Percentiles rank a stretch among this genome's conserved stretches.
These are phyloP conservation scores for Melanocharis versteri DNA, from an alignment of 2,113 vertebrate genomes.

Conservation along the genomic window DNA sequence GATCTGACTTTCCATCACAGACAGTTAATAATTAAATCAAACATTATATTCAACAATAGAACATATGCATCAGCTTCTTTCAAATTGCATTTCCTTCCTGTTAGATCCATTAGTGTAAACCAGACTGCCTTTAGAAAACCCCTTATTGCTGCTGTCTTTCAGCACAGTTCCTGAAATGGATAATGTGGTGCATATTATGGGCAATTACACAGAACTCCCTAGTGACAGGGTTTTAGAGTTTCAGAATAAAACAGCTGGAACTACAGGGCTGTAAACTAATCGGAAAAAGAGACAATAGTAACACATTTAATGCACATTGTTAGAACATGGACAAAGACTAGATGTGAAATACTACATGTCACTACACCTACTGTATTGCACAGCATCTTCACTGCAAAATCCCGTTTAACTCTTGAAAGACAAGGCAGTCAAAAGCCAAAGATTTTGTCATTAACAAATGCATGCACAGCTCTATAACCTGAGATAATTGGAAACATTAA, in stretches of 20 bases:
- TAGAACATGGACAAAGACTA: conserved; percentile 51
- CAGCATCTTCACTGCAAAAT: conserved; percentile 17
- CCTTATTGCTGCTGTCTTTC: conserved; percentile 86
- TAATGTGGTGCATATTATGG: conserved; percentile 89
- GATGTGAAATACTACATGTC: background rate
- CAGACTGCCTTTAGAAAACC: conserved; percentile 89
- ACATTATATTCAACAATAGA: conserved; percentile 89
- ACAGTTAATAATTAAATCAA: conserved; percentile 96
- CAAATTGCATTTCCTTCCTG: conserved; percentile 95
- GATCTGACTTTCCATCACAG: conserved; percentile 84
- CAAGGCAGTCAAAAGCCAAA: background rate
- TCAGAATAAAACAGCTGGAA: conserved; percentile 87
- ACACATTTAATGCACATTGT: conserved; percentile 45
- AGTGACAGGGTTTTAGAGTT: conserved; percentile 81
- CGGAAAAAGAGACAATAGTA: conserved; percentile 71
- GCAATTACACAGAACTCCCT: conserved; percentile 89
- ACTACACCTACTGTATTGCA: background rate
- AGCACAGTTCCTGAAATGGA: conserved; percentile 87
- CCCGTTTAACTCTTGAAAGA: background rate
- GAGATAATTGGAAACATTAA: background rate
- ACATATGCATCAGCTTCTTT: conserved; percentile 93
- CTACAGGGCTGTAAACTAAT: conserved; percentile 76
- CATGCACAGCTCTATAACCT: background rate
- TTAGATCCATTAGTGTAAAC: conserved; percentile 89
- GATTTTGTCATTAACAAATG: background rate